A percentile compares a stretch with the other conserved stretches of the same genome.
Conservation (phyloP, 2,113 vertebrate genomes). For the Pomatostomus ruficeps region DNA sequence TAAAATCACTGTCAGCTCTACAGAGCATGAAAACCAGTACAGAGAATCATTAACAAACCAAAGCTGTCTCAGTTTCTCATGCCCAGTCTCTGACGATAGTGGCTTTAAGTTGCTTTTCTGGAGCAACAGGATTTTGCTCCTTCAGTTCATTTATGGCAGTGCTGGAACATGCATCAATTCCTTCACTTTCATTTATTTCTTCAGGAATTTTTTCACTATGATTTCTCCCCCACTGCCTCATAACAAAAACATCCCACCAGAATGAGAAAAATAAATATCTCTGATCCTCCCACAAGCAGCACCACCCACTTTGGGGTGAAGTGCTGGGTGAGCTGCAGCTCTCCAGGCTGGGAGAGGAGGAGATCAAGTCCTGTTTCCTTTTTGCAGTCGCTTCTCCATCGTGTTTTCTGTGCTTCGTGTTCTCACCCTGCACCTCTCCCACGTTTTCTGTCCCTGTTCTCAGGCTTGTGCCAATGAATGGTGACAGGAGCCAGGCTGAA, state of each 20-base stretch:
- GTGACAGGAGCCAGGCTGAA: not conserved
- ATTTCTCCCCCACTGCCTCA: not conserved
- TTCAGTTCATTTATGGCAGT: not conserved
- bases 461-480: rapidly evolving
- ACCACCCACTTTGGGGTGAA: not conserved
- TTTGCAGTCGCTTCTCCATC: not conserved
- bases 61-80: not conserved
- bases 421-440: not conserved
- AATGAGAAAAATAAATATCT: not conserved
- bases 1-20: conserved; percentile 29
- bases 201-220: not conserved
- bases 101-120: not conserved
- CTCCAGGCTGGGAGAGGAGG: not conserved
- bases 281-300: not conserved
- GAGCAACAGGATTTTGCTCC: not conserved
- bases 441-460: not conserved
- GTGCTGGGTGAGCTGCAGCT: not conserved
- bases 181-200: not conserved
- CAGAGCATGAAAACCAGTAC: conserved; percentile 17
- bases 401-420: not conserved
- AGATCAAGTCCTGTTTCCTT: not conserved
- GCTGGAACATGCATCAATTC: not conserved
- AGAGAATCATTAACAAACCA: conserved; percentile 46
- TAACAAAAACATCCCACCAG: not conserved
- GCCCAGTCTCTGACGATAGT: not conserved